Evolutionary conservation across 1,140 invertebrate genomes (phyloP).

Genomic region (Trichomalopsis sarcophagae): DNA sequence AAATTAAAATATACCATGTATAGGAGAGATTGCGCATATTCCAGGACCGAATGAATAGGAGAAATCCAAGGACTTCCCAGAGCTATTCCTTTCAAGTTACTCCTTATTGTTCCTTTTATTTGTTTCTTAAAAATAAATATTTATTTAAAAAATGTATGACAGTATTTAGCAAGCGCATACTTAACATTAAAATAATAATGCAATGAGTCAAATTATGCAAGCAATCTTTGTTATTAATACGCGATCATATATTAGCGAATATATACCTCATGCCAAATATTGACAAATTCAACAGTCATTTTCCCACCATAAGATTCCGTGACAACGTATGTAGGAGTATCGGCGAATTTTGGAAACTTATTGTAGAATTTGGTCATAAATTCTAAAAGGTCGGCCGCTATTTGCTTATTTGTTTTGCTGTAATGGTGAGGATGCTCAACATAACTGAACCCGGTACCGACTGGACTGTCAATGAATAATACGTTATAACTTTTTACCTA

Average conservation of each 20-base stretch:
- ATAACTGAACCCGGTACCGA: background rate
- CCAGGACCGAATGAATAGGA: conserved; percentile 87
- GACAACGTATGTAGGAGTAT: conserved; percentile 84
- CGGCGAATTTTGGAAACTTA: background rate
- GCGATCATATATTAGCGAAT: too few species aligned
- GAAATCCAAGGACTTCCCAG: conserved; percentile 92
- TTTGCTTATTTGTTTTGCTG: background rate
- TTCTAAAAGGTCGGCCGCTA: background rate
- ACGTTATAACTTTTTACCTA: background rate
- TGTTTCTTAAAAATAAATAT: conserved; percentile 64
- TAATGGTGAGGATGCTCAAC: background rate
- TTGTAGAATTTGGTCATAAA: background rate
- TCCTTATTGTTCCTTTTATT: conserved; percentile 78
- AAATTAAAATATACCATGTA: background rate
- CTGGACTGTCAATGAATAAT: background rate
- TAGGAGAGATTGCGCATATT: conserved; percentile 80
- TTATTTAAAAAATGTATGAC: background rate
- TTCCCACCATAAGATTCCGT: conserved; percentile 93
- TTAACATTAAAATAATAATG: too few species aligned
- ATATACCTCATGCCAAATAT: background rate
- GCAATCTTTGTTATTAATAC: too few species aligned
- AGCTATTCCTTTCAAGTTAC: conserved; percentile 86
- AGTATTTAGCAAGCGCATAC: too few species aligned
- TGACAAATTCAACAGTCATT: conserved; percentile 62
- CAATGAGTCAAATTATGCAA: too few species aligned